Conservation (phyloP, 2,797 vertebrate species). For the Pelodytes ibericus region DNA sequence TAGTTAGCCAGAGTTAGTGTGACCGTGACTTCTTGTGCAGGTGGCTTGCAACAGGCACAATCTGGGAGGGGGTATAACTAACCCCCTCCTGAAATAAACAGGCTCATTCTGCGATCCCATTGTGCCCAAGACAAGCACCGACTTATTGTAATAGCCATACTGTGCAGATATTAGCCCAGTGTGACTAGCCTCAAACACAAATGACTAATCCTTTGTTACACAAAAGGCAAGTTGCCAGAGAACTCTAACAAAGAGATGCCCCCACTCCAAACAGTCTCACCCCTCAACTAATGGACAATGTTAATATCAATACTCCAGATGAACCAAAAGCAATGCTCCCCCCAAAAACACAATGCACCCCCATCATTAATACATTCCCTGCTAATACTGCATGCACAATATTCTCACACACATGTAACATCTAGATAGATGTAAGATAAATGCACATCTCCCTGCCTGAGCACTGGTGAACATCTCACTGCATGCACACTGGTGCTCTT, state of each 20-base stretch:
- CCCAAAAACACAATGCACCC: too few species aligned
- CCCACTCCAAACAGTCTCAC: background rate
- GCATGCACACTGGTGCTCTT: too few species aligned
- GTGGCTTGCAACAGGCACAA: background rate
- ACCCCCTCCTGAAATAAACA: background rate
- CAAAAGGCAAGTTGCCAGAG: conserved; percentile 2
- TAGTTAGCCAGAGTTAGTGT: background rate
- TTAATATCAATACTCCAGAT: too few species aligned
- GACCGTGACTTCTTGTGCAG: background rate
- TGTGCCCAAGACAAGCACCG: background rate
- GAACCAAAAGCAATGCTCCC: too few species aligned
- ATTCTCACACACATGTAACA: too few species aligned
- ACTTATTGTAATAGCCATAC: background rate
- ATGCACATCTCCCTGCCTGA: too few species aligned
- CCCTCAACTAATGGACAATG: background rate
- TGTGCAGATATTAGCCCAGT: background rate
- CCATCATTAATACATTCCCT: too few species aligned
- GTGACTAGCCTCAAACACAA: background rate
- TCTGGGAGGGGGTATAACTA: background rate
- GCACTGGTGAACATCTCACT: too few species aligned
- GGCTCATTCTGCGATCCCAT: background rate
- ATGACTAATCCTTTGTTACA: conserved; percentile 14
- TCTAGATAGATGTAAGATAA: too few species aligned
- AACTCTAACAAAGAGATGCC: background rate
- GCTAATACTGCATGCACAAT: too few species aligned